Percentiles rank a stretch among this genome's conserved stretches.
Conservation (phyloP, 2,888 invertebrate species). For the Leptothorax acervorum region DNA sequence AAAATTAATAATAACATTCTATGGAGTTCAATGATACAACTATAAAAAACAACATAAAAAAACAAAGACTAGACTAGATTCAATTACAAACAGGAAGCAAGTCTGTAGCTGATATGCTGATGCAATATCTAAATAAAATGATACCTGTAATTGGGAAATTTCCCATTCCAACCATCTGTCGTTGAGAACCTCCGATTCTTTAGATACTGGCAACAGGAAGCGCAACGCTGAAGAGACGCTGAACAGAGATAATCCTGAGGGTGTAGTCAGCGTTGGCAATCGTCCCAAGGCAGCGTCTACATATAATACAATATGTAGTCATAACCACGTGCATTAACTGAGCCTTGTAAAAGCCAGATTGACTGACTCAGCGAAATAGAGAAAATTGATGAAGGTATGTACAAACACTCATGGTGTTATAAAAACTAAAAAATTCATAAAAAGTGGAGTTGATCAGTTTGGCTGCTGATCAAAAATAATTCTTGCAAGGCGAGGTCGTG, state of each 20-base stretch:
- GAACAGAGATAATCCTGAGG: conserved; percentile 89
- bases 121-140: conserved; percentile 21
- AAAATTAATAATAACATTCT: conserved; percentile 2
- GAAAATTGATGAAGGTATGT: not conserved
- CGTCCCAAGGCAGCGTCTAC: conserved; percentile 87
- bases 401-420: not conserved
- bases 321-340: not conserved
- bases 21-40: not conserved
- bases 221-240: conserved; percentile 91
- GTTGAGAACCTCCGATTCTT: conserved; percentile 76
- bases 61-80: not conserved
- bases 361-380: not conserved
- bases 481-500: not conserved
- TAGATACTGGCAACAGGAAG: conserved; percentile 88
- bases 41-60: not conserved
- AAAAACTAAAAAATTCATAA: not conserved
- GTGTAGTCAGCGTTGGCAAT: conserved; percentile 89
- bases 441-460: no score
- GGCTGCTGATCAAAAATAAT: not conserved
- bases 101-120: not conserved
- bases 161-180: conserved; percentile 86
- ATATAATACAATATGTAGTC: conserved; percentile 29
- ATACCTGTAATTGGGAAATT: conserved; percentile 84
- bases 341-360: no score
- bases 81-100: not conserved